A percentile compares a stretch with the other conserved stretches of the same genome.
Conservation (phyloP, 2,113 vertebrate species). For the Phainopepla nitens region DNA sequence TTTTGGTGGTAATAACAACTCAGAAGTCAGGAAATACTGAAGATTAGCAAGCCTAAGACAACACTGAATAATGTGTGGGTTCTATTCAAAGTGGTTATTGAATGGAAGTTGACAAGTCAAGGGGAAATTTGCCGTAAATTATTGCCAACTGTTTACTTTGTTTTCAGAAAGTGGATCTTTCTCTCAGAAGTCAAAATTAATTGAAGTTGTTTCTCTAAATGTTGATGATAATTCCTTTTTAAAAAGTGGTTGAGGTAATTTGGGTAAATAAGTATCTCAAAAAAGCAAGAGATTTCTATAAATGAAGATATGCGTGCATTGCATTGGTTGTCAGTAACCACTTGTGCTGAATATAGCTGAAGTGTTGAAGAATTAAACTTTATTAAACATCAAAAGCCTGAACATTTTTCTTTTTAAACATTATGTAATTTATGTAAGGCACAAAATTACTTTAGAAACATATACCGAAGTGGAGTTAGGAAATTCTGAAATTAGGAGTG, state of each 20-base stretch:
- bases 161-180: not conserved
- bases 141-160: not conserved
- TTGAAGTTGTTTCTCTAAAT: not conserved
- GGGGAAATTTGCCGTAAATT: not conserved
- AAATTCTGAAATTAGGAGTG: not conserved
- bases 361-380: not conserved
- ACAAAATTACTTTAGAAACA: not conserved
- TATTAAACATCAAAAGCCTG: not conserved
- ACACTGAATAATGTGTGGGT: conserved; percentile 12
- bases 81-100: not conserved
- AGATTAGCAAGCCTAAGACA: not conserved
- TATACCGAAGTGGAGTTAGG: not conserved
- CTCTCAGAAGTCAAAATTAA: not conserved
- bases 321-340: not conserved
- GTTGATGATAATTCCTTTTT: not conserved
- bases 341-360: not conserved
- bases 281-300: not conserved
- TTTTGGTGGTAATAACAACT: conserved; percentile 2
- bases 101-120: not conserved
- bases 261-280: not conserved
- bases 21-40: not conserved
- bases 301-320: not conserved
- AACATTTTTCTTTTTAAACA: not conserved
- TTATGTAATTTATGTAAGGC: not conserved
- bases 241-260: not conserved